Conservation (phyloP, 2,113 vertebrate genomes). For the Glaucomys volans region DNA sequence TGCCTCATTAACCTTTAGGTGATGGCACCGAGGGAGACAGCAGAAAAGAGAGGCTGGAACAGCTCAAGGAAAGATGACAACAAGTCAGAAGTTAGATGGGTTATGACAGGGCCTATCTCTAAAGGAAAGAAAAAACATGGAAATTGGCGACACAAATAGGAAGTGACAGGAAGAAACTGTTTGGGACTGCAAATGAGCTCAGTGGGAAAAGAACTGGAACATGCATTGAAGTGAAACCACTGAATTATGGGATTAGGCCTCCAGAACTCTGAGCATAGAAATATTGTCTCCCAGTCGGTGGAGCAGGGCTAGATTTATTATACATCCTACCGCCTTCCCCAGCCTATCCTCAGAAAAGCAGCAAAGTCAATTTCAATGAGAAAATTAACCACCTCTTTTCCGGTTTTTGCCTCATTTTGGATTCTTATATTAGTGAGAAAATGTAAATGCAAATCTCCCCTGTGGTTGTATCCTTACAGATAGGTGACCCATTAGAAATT, state of each 20-base stretch:
- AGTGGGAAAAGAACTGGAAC: slow-evolving; percentile 74
- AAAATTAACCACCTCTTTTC: slow-evolving; percentile 75
- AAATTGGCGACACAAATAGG: slow-evolving; percentile 78
- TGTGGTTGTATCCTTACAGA: slow-evolving; percentile 30
- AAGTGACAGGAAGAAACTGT: slow-evolving; percentile 85
- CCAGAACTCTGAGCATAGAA: slow-evolving; percentile 73
- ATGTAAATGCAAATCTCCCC: slow-evolving; percentile 77
- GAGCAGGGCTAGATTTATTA: slow-evolving; percentile 76
- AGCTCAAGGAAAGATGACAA: slow-evolving; percentile 78
- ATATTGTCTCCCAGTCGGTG: slow-evolving; percentile 26
- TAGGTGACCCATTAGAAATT: slow-evolving; percentile 66
- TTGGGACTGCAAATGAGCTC: slow-evolving; percentile 83
- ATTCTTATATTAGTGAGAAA: slow-evolving; percentile 79
- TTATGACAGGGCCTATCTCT: slow-evolving; percentile 75
- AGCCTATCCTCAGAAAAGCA: slow-evolving; percentile 70
- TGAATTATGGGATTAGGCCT: slow-evolving; percentile 81
- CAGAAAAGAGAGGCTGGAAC: slow-evolving; percentile 50
- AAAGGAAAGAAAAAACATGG: slow-evolving; percentile 65
- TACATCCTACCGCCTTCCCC: slow-evolving; percentile 53
- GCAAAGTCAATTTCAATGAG: slow-evolving; percentile 36
- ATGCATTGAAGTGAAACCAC: slow-evolving; percentile 76
- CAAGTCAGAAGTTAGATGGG: slow-evolving; percentile 80
- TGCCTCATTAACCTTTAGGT: slow-evolving; percentile 78
- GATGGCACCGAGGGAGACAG: slow-evolving; percentile 68
- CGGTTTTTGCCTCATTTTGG: slow-evolving; percentile 52